Evolutionary conservation across 2,113 vertebrate species (phyloP), one percentile per base, ranked within the genome.

Genomic region (Dunckerocampus dactyliophorus): DNA sequence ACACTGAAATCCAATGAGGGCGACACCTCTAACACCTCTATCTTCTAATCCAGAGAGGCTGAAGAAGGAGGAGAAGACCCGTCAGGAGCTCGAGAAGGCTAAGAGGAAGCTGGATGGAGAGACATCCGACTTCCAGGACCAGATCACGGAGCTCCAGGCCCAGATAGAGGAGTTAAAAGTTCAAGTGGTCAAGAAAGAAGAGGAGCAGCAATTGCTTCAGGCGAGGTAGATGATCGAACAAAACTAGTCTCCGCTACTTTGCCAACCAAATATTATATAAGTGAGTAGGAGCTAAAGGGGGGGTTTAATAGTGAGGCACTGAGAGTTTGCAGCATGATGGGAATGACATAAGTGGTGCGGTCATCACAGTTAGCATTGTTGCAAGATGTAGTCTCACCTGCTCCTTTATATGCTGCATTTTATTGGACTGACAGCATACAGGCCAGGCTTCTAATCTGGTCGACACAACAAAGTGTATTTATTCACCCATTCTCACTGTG

Each of bases 61-160:
- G 4, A 99, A 99, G 82, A 99, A 99, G 82, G 97, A 99, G 76
- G 97, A 99, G 74, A 99, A 99, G 71, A 98, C 95, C 0, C 92
- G 97, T 0, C 97, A 99, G 67, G 97, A 99, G 75, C 76, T 99
- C 3, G 97, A 99, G 83, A 99, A 99, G 79, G 91, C 95, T 1
- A 99, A 99, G 83, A 90, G 97, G 69, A 99, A 99, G 72, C 93
- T 99, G 58, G 97, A 99, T 0, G 96, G 91, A 0, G 97, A 99
- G 69, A 98, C 92, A 0, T 92, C 96, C 0, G 97, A 99, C 80
- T 89, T 96, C 15, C 94, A 97, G 87, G 97, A 99, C 87, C 97
- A 99, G 89, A 97, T 99, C 19, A 88, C 92, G 0, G 97, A 99
- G 89, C 90, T 98, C 1, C 96, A 98, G 77, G 90, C 92, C 1